phyloP scores from a whole-genome alignment of 1,140 invertebrate genomes.

The Periplaneta americana region DNA sequence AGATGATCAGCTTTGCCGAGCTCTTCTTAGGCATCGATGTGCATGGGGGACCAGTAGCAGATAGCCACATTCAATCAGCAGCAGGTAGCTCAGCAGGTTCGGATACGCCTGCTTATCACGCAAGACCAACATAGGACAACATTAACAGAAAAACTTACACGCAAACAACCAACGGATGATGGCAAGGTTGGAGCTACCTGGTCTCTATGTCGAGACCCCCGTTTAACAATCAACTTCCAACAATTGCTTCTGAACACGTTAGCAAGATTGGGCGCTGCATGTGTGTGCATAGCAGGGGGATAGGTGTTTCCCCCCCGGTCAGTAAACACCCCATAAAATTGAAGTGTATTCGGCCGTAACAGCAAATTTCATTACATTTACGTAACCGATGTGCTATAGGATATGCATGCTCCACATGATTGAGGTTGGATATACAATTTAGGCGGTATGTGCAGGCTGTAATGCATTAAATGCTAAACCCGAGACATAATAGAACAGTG shows the following conservation, averaged over 20 bases:
- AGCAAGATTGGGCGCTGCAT: neutral
- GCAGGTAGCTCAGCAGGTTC: neutral
- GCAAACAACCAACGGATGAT: neutral
- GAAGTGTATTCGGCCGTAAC: neutral
- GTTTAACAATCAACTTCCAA: neutral
- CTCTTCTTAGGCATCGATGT: neutral
- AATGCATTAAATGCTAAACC: neutral
- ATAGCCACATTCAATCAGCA: neutral
- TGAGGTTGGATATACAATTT: neutral
- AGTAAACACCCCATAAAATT: neutral
- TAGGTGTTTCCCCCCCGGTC: neutral
- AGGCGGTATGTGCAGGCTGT: neutral
- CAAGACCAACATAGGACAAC: neutral
- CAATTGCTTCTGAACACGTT: neutral
- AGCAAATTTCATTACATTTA: neutral
- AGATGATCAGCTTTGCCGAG: no score
- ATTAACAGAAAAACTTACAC: neutral
- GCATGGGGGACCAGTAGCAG: neutral
- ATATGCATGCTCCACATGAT: neutral
- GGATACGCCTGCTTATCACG: neutral
- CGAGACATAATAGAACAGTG: neutral
- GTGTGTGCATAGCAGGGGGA: neutral
- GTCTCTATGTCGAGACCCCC: neutral
- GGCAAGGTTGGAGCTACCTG: neutral
- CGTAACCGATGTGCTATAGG: neutral